phyloP scores from a whole-genome alignment of 2,888 invertebrate genomes.

The Dicyrtoma fusca region DNA sequence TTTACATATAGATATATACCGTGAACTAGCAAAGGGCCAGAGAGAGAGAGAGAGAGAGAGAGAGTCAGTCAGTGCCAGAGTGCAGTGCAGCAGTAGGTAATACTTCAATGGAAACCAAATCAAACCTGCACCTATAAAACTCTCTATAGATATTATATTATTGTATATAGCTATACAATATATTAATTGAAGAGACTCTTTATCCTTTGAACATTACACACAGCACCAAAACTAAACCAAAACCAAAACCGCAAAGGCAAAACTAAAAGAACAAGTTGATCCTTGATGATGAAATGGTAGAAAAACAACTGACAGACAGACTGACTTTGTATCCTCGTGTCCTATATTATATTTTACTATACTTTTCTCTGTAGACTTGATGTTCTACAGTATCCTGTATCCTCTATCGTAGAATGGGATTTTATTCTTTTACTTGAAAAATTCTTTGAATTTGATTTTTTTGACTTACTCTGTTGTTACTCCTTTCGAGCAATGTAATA shows the following conservation, averaged over 20 bases:
- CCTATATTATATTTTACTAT: slow-evolving; percentile 7
- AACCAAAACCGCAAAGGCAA: too few relatives aligned
- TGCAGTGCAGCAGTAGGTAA: too few relatives aligned
- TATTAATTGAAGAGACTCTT: slow-evolving; percentile 25
- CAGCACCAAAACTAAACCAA: slow-evolving; percentile 23
- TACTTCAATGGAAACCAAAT: too few relatives aligned
- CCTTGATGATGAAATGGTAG: too few relatives aligned
- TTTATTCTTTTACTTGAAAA: not conserved
- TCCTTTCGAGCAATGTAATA: not conserved
- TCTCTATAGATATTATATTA: not conserved
- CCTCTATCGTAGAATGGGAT: too few relatives aligned
- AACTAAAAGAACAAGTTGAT: too few relatives aligned
- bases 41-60: too few relatives aligned
- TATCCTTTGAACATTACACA: not conserved
- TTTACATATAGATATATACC: not conserved
- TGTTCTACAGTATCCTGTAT: too few relatives aligned
- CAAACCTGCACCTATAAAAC: slow-evolving; percentile 1
- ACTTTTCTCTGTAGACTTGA: not conserved
- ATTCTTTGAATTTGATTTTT: not conserved
- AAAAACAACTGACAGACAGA: too few relatives aligned
- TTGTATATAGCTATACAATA: slow-evolving; percentile 4
- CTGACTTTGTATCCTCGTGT: slow-evolving; percentile 8
- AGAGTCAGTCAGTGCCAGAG: too few relatives aligned
- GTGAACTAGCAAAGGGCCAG: slow-evolving; percentile 31
- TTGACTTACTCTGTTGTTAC: not conserved